A percentile compares a stretch with the other conserved stretches of the same genome.
Evolutionary conservation across 1,140 invertebrate genomes (phyloP).

Genomic region (Zaprionus capensis): DNA sequence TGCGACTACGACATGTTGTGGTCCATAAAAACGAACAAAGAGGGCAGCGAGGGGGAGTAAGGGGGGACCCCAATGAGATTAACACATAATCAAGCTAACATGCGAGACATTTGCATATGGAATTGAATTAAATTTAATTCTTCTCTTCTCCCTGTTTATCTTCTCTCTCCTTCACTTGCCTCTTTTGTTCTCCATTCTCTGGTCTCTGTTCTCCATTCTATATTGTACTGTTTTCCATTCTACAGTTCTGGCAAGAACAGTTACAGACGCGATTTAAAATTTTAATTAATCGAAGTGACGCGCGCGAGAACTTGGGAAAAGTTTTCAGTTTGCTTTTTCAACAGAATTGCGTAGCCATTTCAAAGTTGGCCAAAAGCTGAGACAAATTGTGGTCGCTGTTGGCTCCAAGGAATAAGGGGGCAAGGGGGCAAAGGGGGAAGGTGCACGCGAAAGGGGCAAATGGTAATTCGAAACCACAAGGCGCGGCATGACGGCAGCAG

Average conservation of each 20-base stretch:
- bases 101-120: conserved; percentile 75
- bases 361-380: conserved; percentile 36
- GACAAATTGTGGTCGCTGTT: conserved; percentile 33
- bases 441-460: conserved; percentile 15
- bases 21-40: conserved; percentile 52
- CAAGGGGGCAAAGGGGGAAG: conserved; percentile 23
- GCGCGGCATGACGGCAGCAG: conserved; percentile 5
- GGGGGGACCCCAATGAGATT: conserved; percentile 56
- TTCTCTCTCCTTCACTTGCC: not conserved
- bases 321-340: conserved; percentile 37
- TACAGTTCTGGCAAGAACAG: conserved; percentile 41
- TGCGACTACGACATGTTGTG: conserved; percentile 71
- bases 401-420: conserved; percentile 26
- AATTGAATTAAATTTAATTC: conserved; percentile 76
- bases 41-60: not conserved
- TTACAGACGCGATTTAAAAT: conserved; percentile 65
- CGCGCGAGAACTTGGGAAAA: conserved; percentile 41
- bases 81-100: conserved; percentile 83
- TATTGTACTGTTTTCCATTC: not conserved
- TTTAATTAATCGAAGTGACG: conserved; percentile 71
- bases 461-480: conserved; percentile 70
- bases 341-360: conserved; percentile 52
- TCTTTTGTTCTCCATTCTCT: not conserved
- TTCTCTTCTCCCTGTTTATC: not conserved
- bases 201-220: conserved; percentile 11